Base-by-base conservation (phyloP, 2,888 invertebrate species). In the Nymphalis c-album region DNA sequence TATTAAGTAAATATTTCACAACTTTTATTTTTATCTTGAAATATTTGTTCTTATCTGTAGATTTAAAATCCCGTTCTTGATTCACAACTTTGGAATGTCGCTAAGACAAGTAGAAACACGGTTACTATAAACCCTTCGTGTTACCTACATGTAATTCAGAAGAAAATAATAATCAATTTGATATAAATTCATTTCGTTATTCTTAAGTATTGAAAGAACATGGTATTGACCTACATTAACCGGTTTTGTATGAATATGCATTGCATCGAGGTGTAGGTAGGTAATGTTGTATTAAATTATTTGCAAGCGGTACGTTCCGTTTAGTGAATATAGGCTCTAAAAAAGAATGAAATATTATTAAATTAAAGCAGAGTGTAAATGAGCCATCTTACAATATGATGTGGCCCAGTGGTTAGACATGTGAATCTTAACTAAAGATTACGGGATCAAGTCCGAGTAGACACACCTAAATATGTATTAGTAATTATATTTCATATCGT, bases 31-130 rank as follows among this genome's bases (percentile, higher is more conserved):
- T 48, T 47, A n/a, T n/a, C 47, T 47, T 17, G 18, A 31, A 31
- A 17, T 6, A 31, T 18, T 57, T 31, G 17, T 22, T 17, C 26
- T 31, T 55, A 31, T 31, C 53, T 26, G 31, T 55, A 66, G 31
- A 60, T 59, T 53, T 48, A 40, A 50, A 47, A 69, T 60, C 69
- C 60, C 61, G 63, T 60, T 64, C 68, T 63, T 68, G 66, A 68
- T 58, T 71, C 71, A 71, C 63, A 53, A 59, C 68, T 45, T 61
- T 48, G 71, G 68, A 68, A 71, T 68, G 63, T 63, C 58, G 64
- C 60, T 47, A 66, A 66, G 63, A 63, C 53, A 63, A 63, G 60
- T 63, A 66, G 20, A 51, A 55, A 26, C 60, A 68, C 68, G 63
- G 68, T 61, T 71, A 68, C 48, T n/a, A 59, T 47, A 62, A n/a